Conservation (phyloP, 2,113 vertebrate genomes). For the Otocyon megalotis region DNA sequence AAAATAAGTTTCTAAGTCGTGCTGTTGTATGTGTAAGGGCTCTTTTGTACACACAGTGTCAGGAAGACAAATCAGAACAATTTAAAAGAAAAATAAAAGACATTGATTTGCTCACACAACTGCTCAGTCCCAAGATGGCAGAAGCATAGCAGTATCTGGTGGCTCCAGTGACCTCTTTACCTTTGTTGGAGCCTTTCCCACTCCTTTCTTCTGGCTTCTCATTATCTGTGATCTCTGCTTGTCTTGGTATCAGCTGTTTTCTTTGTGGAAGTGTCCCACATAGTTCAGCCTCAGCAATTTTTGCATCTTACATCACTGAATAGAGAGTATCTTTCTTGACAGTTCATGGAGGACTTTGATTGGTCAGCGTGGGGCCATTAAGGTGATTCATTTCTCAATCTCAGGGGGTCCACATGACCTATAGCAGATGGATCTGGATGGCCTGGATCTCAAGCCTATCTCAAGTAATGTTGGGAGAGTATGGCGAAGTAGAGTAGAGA, state of each 20-base stretch:
- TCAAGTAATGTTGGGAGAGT: background rate
- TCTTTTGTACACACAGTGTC: background rate
- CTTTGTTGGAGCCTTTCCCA: background rate
- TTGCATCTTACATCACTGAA: conserved; percentile 3
- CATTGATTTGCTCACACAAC: background rate
- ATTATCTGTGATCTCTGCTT: background rate
- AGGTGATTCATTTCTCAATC: background rate
- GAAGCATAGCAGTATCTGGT: background rate
- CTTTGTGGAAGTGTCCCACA: background rate
- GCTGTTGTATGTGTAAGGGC: background rate
- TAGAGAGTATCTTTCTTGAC: conserved; percentile 27
- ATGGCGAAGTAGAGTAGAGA: fast-evolving
- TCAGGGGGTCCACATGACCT: background rate
- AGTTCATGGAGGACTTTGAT: background rate
- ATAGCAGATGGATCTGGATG: background rate
- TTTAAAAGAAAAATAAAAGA: background rate
- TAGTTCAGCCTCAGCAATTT: background rate
- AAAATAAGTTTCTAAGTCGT: background rate
- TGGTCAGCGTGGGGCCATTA: background rate
- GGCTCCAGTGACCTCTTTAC: background rate
- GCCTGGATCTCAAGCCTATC: background rate
- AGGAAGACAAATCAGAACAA: conserved; percentile 10
- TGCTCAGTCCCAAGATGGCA: background rate
- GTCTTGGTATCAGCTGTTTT: background rate
- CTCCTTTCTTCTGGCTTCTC: conserved; percentile 8